These are phyloP conservation scores for Melanargia galathea DNA, from an alignment of 2,888 invertebrate species.

Conservation along the genomic window DNA sequence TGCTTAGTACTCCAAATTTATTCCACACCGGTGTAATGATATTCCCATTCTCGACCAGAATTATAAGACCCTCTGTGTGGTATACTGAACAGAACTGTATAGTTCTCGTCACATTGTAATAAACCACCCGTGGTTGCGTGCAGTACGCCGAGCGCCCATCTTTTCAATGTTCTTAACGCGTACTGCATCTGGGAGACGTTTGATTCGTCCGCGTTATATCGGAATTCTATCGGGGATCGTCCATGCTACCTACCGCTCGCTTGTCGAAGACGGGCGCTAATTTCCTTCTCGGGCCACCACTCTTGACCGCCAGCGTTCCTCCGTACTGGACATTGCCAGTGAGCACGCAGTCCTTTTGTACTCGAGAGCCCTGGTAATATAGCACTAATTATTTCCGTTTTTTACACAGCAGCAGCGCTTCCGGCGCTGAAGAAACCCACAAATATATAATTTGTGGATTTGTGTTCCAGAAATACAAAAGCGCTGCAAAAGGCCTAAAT, in stretches of 20 bases:
- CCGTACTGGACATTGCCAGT: constrained; percentile 8
- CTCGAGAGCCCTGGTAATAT: constrained; percentile 20
- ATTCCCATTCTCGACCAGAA: too few relatives aligned
- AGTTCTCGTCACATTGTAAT: too few relatives aligned
- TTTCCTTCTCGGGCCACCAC: constrained; percentile 4
- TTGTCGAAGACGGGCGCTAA: constrained; percentile 17
- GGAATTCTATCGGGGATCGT: neutral
- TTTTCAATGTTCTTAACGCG: neutral
- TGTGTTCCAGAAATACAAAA: constrained; percentile 7
- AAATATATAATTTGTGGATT: neutral
- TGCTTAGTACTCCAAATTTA: too few relatives aligned
- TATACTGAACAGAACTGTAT: too few relatives aligned
- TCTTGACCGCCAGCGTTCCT: constrained; percentile 10
- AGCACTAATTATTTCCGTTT: constrained; percentile 21
- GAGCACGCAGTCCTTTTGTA: constrained; percentile 26
- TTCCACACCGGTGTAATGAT: too few relatives aligned
- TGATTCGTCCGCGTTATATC: neutral
- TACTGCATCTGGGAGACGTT: neutral
- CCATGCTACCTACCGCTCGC: constrained; percentile 21
- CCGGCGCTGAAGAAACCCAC: constrained; percentile 8
- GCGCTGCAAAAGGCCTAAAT: neutral
- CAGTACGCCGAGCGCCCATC: too few relatives aligned
- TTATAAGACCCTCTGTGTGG: too few relatives aligned
- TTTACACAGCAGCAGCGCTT: constrained; percentile 18
- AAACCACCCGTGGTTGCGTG: neutral